A percentile compares a stretch with the other conserved stretches of the same genome.
Evolutionary conservation across 2,888 invertebrate genomes (phyloP).

Genomic region (Netelia fuscicornis): DNA sequence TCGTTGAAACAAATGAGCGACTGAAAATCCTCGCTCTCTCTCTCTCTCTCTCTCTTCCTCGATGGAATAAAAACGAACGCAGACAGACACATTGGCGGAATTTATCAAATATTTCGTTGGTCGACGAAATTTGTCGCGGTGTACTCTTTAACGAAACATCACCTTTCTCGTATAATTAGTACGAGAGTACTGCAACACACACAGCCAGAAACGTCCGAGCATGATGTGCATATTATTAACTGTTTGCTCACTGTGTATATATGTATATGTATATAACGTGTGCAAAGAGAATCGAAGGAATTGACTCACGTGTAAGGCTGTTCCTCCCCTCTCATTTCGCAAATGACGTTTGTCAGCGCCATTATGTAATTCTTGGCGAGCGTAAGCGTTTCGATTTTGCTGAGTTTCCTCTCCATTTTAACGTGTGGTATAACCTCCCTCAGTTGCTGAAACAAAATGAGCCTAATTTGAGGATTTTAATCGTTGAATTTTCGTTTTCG

Average conservation of each 20-base stretch:
- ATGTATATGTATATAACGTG: constrained; percentile 3
- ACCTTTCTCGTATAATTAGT: no score
- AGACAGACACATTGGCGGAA: no score
- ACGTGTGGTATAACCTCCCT: constrained; percentile 93
- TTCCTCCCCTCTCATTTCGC: constrained; percentile 91
- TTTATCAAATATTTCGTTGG: no score
- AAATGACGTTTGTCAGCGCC: constrained; percentile 92
- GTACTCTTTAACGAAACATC: no score
- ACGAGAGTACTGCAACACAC: no score
- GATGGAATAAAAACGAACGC: no score
- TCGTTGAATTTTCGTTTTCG: background rate
- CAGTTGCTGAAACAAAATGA: constrained; percentile 86
- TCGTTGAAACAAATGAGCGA: no score
- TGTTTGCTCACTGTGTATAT: background rate
- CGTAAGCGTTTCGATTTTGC: constrained; percentile 93
- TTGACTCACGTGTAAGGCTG: constrained; percentile 88
- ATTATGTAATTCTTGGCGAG: constrained; percentile 94
- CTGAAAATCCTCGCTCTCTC: no score
- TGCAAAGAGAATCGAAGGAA: constrained; percentile 65
- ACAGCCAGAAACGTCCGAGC: no score
- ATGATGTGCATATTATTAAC: background rate
- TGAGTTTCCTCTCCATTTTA: constrained; percentile 91
- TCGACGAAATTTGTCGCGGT: no score
- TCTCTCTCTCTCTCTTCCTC: no score
- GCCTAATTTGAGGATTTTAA: constrained; percentile 7